Evolutionary conservation across 64 coral and sea anemone species (phyloP).

Genomic region (Montipora efflorescens): DNA sequence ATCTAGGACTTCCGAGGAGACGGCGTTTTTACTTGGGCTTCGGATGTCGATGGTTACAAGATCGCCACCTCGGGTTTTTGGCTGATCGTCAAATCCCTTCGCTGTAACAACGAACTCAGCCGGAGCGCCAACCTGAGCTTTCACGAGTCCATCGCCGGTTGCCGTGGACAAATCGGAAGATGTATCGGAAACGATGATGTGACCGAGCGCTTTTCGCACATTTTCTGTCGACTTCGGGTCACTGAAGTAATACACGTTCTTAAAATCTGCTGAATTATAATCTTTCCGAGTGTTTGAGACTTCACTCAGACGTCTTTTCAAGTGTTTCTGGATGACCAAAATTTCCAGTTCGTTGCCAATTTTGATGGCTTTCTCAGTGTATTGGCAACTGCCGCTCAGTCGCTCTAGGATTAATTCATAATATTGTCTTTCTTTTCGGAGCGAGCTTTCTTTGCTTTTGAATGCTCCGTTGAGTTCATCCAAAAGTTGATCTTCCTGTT

Average conservation of each 20-base stretch:
- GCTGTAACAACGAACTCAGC: constrained; percentile 73
- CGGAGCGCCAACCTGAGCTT: constrained; percentile 73
- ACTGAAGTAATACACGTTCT: constrained; percentile 68
- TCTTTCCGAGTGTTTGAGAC: constrained; percentile 70
- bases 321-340: constrained; percentile 92
- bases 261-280: constrained; percentile 45
- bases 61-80: constrained; percentile 74
- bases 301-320: constrained; percentile 81
- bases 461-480: constrained; percentile 73
- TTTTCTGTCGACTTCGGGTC: constrained; percentile 59
- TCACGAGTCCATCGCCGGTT: constrained; percentile 77
- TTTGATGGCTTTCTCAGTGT: constrained; percentile 88
- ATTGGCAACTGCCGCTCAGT: constrained; percentile 83
- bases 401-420: constrained; percentile 77
- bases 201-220: constrained; percentile 72
- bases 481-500: constrained; percentile 71
- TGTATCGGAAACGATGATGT: constrained; percentile 79
- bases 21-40: constrained; percentile 30
- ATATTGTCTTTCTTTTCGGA: constrained; percentile 80
- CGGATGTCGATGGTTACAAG: constrained; percentile 70
- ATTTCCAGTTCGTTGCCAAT: constrained; percentile 91
- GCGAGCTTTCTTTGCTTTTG: constrained; percentile 72
- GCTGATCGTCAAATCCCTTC: constrained; percentile 72
- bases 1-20: constrained; percentile 64
- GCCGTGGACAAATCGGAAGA: constrained; percentile 78